These are phyloP conservation scores for Kryptolebias marmoratus DNA, from an alignment of 2,113 vertebrate genomes.

Conservation along the genomic window DNA sequence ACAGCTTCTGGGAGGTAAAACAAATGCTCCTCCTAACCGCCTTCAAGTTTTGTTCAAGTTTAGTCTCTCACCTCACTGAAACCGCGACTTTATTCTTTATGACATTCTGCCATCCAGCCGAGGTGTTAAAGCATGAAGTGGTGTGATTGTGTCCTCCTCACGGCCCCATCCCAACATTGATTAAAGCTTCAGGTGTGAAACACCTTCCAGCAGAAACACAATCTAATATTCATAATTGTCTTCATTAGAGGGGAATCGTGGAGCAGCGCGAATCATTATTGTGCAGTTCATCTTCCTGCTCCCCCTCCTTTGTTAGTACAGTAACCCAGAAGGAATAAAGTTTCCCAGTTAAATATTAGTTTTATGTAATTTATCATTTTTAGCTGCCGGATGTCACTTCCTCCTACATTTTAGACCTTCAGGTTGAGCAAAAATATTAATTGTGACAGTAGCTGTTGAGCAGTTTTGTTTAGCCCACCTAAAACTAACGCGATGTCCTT, in stretches of 20 bases:
- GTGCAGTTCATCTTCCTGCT: not conserved
- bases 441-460: not conserved
- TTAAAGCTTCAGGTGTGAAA: not conserved
- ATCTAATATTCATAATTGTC: not conserved
- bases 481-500: too few relatives aligned
- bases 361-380: not conserved
- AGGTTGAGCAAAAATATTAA: not conserved
- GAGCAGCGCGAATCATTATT: not conserved
- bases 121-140: not conserved
- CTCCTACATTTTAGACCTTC: not conserved
- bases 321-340: not conserved
- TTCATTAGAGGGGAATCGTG: not conserved
- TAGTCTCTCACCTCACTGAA: not conserved
- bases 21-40: not conserved
- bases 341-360: not conserved
- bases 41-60: slow-evolving; percentile 7
- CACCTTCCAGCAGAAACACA: not conserved
- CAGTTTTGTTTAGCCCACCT: too few relatives aligned
- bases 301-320: not conserved
- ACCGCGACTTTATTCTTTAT: not conserved
- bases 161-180: not conserved
- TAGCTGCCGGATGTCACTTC: not conserved
- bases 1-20: slow-evolving; percentile 99
- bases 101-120: not conserved
- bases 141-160: not conserved